Conservation (phyloP, 2,888 invertebrate genomes). For the Perizoma flavofasciatum region DNA sequence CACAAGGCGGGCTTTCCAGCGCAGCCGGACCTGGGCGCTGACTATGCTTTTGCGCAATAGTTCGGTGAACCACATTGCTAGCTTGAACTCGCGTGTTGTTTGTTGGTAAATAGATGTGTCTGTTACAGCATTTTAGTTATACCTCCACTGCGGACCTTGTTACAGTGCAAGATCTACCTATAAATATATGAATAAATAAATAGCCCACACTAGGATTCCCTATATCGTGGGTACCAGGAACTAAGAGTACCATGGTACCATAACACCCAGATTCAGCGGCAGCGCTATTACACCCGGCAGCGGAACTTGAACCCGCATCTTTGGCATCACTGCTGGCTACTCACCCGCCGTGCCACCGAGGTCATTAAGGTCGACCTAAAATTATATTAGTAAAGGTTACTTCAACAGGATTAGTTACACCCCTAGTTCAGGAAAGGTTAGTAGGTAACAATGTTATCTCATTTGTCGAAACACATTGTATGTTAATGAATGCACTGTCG, state of each 20-base stretch:
- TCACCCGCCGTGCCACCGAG: too few relatives aligned
- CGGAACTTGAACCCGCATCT: too few relatives aligned
- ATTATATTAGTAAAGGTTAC: too few relatives aligned
- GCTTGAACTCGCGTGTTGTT: constrained; percentile 22
- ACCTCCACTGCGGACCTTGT: not conserved
- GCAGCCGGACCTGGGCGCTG: constrained; percentile 63
- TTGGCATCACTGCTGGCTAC: too few relatives aligned
- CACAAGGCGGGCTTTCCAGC: constrained; percentile 75
- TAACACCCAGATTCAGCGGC: too few relatives aligned
- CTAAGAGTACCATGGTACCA: too few relatives aligned
- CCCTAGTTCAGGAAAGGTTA: constrained; percentile 5
- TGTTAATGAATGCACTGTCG: constrained; percentile 33
- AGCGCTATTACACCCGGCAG: too few relatives aligned
- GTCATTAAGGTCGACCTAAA: too few relatives aligned
- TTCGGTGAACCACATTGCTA: constrained; percentile 69
- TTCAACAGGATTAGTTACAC: not conserved
- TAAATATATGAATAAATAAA: too few relatives aligned
- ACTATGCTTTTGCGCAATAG: constrained; percentile 67
- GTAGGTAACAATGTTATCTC: constrained; percentile 17
- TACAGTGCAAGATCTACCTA: too few relatives aligned
- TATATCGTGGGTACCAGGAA: too few relatives aligned
- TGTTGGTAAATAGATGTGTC: constrained; percentile 20
- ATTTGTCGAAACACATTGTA: constrained; percentile 28
- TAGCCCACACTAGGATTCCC: too few relatives aligned
- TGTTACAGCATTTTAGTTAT: not conserved